phyloP scores from a whole-genome alignment of 1,140 invertebrate species.

The Pseudomyrmex cubaensis region DNA sequence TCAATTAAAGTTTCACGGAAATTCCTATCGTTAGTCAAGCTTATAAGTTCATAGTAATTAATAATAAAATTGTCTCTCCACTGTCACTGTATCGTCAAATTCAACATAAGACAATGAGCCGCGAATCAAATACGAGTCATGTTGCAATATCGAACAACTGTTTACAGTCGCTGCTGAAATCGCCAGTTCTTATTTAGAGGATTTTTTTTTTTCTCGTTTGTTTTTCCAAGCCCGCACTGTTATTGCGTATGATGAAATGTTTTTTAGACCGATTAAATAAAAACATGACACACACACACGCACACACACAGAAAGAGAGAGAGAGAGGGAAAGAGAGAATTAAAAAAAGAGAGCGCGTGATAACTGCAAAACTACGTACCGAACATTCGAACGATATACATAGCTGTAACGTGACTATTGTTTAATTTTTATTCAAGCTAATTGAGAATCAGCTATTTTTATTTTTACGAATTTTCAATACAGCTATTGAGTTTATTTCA shows the following conservation, averaged over 20 bases:
- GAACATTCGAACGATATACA: neutral
- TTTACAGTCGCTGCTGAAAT: slow-evolving; percentile 1
- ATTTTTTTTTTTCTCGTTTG: neutral
- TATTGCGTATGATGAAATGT: slow-evolving; percentile 20
- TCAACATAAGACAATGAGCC: neutral
- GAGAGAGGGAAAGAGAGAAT: too few species aligned
- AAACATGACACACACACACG: slow-evolving; percentile 1
- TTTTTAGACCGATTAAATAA: slow-evolving; percentile 45
- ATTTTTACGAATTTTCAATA: neutral
- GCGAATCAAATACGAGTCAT: neutral
- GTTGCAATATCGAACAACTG: neutral
- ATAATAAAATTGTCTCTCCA: slow-evolving; percentile 40
- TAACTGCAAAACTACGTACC: neutral
- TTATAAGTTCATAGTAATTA: slow-evolving; percentile 36
- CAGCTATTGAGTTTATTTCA: neutral
- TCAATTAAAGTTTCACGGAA: slow-evolving; percentile 44
- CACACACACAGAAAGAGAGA: neutral
- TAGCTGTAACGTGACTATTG: slow-evolving; percentile 24
- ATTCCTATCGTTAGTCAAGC: slow-evolving; percentile 30
- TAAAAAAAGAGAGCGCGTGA: neutral
- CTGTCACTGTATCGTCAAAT: neutral
- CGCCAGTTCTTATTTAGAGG: neutral
- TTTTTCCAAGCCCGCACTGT: slow-evolving; percentile 23
- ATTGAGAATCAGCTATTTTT: neutral
- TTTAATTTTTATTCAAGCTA: neutral